phyloP scores from a whole-genome alignment of 2,888 invertebrate genomes.

The Xanthia togata region DNA sequence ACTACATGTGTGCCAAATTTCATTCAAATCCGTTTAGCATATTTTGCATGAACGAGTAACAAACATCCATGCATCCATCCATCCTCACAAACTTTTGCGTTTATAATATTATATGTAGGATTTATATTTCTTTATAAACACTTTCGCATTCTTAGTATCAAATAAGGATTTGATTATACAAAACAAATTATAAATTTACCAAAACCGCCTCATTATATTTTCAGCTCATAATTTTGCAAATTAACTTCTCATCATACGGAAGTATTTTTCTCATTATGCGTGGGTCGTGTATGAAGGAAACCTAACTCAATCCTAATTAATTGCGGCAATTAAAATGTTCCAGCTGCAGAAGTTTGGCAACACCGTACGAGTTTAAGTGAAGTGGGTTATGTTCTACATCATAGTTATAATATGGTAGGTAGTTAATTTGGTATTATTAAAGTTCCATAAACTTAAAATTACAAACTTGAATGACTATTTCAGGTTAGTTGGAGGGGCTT shows the following conservation, averaged over 20 bases:
- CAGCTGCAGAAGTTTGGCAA: constrained; percentile 61
- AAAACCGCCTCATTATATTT: constrained; percentile 16
- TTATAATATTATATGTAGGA: no score
- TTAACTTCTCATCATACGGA: constrained; percentile 22
- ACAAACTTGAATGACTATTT: not conserved
- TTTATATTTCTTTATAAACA: no score
- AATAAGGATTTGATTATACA: not conserved
- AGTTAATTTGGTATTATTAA: not conserved
- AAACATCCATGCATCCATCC: no score
- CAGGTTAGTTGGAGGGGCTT: not conserved
- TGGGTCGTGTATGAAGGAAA: constrained; percentile 41
- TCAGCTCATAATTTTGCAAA: constrained; percentile 20
- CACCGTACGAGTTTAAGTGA: constrained; percentile 32
- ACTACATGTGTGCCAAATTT: no score
- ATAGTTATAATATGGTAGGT: constrained; percentile 18
- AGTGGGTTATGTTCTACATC: constrained; percentile 42
- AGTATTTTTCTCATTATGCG: constrained; percentile 52
- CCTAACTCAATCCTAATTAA: constrained; percentile 58
- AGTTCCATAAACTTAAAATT: not conserved
- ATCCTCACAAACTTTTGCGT: no score
- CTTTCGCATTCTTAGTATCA: not conserved
- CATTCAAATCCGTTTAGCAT: no score
- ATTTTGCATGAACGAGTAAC: no score
- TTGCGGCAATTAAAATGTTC: constrained; percentile 64
- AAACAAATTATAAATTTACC: not conserved